Base-by-base conservation (phyloP, 2,888 invertebrate genomes). In the Callyntrura guangdongensis region DNA sequence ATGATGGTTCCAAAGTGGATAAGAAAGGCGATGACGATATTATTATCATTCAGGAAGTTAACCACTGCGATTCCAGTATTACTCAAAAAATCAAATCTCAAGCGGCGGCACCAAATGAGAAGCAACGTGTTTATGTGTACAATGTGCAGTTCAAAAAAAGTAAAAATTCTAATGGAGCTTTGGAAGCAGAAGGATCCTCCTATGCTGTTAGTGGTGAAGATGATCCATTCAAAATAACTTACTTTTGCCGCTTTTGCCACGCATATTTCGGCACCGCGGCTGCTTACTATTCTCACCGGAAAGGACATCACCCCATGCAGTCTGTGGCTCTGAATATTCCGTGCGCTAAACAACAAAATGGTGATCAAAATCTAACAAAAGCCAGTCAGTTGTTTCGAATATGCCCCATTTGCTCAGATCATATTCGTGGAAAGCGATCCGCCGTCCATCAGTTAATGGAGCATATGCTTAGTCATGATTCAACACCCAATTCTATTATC, bases 401-500 rank as follows among this genome's bases (percentile, higher is more conserved):
- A 14, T 69, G 69, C n/a, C 45, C 69, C 3, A 0, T 69, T n/a
- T 69, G 69, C n/a, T 14, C 36, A n/a, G 69, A 36, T 2, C 0
- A 12, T 6, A 45, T n/a, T 1, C 11, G 2, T 5, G 6, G 36
- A 36, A 69, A n/a, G 5, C 9, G 45, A 17, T 17, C 14, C 45
- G n/a, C 69, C n/a, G 36, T 69, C 14, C 12, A 14, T 1, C 9
- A 36, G 4, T 69, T 69, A 8, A 45, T 45, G 45, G 69, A 69
- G n/a, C 69, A 69, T 45, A 69, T 69, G 69, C 45, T 69, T 3
- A n/a, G n/a, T 5, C 69, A 69, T 36, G 69, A 69, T n/a, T 0
- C 45, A 3, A 6, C n/a, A 6, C 0, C 5, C 9, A 69, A 14
- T 36, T 45, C 64, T 9, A 14, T 64, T 9, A 45, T 45, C 5